phyloP scores from a whole-genome alignment of 2,888 invertebrate genomes.

The Campaea margaritaria region DNA sequence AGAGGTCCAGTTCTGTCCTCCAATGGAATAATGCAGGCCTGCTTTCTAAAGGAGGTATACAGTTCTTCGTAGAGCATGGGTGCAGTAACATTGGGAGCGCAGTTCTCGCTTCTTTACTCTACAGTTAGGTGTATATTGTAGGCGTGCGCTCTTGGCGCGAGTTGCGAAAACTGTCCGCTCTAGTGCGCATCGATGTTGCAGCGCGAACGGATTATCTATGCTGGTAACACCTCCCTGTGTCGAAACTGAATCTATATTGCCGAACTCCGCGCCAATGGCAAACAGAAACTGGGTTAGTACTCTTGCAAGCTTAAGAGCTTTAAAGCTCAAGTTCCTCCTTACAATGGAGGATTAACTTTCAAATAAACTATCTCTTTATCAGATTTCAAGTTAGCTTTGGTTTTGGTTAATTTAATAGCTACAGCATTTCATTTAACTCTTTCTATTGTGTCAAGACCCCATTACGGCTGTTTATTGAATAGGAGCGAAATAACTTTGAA shows the following conservation, averaged over 20 bases:
- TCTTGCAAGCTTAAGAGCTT: neutral
- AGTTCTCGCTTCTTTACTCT: neutral
- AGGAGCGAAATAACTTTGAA: constrained; percentile 20
- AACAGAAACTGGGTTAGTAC: constrained; percentile 12
- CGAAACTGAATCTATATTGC: constrained; percentile 36
- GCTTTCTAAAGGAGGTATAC: neutral
- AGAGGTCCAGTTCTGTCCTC: no score
- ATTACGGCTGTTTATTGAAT: constrained; percentile 20
- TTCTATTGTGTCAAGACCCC: constrained; percentile 6
- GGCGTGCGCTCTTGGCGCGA: constrained; percentile 52
- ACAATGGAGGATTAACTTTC: neutral
- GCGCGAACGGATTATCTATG: constrained; percentile 65
- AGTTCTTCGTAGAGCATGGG: neutral
- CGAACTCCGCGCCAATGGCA: constrained; percentile 13
- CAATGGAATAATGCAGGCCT: neutral
- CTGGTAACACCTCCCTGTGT: constrained; percentile 55
- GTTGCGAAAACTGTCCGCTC: constrained; percentile 74
- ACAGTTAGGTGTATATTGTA: constrained; percentile 27
- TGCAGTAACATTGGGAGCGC: neutral
- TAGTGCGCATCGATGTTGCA: constrained; percentile 71
- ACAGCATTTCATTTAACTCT: neutral
- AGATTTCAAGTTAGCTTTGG: neutral
- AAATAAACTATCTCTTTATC: neutral
- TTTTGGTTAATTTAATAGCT: neutral
- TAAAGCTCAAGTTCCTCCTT: neutral